Evolutionary conservation across 2,797 vertebrate species (phyloP).

Genomic region (Phylloscopus collybita): DNA sequence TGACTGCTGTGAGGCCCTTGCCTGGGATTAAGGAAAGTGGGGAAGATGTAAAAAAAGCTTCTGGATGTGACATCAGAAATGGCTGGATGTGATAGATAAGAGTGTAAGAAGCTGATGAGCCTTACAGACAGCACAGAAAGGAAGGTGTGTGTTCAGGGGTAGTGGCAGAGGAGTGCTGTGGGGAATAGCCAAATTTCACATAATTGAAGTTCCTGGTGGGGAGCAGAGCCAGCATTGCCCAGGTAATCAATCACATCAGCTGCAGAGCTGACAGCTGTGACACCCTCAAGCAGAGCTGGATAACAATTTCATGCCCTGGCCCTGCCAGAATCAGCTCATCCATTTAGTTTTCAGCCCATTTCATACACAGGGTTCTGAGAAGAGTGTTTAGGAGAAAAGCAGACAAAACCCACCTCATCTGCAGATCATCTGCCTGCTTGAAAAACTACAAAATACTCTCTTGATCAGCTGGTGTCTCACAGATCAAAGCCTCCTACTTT

Average conservation of each 20-base stretch:
- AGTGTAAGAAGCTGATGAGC: not conserved
- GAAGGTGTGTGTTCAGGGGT: not conserved
- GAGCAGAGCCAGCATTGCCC: not conserved
- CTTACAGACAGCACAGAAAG: accelerated
- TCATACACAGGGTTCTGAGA: accelerated
- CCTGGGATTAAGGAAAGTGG: not conserved
- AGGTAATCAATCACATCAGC: not conserved
- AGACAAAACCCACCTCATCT: not conserved
- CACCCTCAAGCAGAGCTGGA: not conserved
- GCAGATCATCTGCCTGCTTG: not conserved
- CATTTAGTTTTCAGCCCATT: not conserved
- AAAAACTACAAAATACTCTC: not conserved
- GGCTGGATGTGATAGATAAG: accelerated
- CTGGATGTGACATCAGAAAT: not conserved
- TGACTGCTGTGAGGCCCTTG: accelerated
- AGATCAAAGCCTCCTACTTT: not conserved
- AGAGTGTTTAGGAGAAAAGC: not conserved
- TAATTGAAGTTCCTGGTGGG: not conserved
- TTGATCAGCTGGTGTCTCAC: not conserved
- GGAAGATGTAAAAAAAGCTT: not conserved
- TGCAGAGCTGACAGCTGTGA: not conserved
- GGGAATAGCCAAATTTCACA: not conserved
- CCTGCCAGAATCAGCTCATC: not conserved
- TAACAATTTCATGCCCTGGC: not conserved
- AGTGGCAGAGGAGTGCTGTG: not conserved